Percentiles rank a stretch among this genome's conserved stretches.
Evolutionary conservation across 2,888 invertebrate species (phyloP).

Genomic region (Drosophila mercatorum): DNA sequence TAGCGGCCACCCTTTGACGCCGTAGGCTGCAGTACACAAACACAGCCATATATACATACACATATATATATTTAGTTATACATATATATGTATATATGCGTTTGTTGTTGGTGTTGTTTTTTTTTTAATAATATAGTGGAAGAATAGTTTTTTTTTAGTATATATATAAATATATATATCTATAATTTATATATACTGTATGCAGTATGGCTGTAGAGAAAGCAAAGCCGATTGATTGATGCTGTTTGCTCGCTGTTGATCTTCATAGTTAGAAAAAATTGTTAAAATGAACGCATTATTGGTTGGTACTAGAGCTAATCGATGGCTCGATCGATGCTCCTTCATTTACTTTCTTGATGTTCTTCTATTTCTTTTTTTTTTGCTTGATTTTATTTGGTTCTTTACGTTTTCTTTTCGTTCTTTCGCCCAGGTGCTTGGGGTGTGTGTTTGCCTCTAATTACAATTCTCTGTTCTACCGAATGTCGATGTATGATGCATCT

Average conservation of each 20-base stretch:
- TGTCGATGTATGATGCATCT: slow-evolving; percentile 73
- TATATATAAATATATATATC: slow-evolving; percentile 27
- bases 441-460: slow-evolving; percentile 63
- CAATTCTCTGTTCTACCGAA: slow-evolving; percentile 76
- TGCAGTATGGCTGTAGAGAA: slow-evolving; percentile 78
- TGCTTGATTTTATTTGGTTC: slow-evolving; percentile 29
- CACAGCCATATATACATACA: slow-evolving; percentile 81
- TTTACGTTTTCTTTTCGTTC: slow-evolving; percentile 33
- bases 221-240: slow-evolving; percentile 78
- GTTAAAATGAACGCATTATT: slow-evolving; percentile 75
- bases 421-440: slow-evolving; percentile 52
- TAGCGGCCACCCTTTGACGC: slow-evolving; percentile 84
- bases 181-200: slow-evolving; percentile 52
- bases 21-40: slow-evolving; percentile 83
- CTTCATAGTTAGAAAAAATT: slow-evolving; percentile 48
- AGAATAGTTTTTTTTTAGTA: slow-evolving; percentile 63
- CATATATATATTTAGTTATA: slow-evolving; percentile 62
- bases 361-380: background rate
- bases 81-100: slow-evolving; percentile 56
- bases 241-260: slow-evolving; percentile 56
- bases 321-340: slow-evolving; percentile 35
- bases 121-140: slow-evolving; percentile 73
- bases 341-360: slow-evolving; percentile 34
- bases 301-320: slow-evolving; percentile 67
- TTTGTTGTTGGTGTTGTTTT: slow-evolving; percentile 38